Conservation (phyloP, 1,140 invertebrate genomes). For the Sitophilus oryzae region DNA sequence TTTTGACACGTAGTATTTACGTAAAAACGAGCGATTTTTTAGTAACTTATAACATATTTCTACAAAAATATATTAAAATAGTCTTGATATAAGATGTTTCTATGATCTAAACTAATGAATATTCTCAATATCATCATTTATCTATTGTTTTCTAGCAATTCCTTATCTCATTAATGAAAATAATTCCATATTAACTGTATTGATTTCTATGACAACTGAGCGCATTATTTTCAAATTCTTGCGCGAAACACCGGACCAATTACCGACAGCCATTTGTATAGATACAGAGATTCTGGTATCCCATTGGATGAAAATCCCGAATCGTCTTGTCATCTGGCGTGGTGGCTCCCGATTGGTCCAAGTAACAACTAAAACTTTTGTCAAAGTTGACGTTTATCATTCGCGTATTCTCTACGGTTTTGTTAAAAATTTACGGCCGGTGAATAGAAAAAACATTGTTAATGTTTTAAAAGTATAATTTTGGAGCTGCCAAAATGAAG, state of each 20-base stretch:
- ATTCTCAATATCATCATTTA: no score
- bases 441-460: slow-evolving; percentile 18
- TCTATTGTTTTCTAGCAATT: no score
- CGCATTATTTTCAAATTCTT: no score
- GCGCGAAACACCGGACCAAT: slow-evolving; percentile 15
- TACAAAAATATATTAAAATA: no score
- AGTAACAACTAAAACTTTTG: slow-evolving; percentile 17
- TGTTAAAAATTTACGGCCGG: slow-evolving; percentile 1
- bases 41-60: no score
- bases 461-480: slow-evolving; percentile 28
- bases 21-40: no score
- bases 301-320: slow-evolving; percentile 18
- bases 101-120: no score
- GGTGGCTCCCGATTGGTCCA: slow-evolving; percentile 35
- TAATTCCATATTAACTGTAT: no score
- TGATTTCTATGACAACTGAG: no score
- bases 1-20: no score
- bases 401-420: slow-evolving; percentile 1
- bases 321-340: slow-evolving; percentile 27
- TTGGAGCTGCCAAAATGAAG: slow-evolving; percentile 48
- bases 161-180: no score
- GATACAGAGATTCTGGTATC: slow-evolving; percentile 11
- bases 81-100: no score
- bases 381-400: slow-evolving; percentile 13
- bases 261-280: slow-evolving; percentile 11